Evolutionary conservation across 1,140 invertebrate genomes (phyloP).

Genomic region (Cherax quadricarinatus): DNA sequence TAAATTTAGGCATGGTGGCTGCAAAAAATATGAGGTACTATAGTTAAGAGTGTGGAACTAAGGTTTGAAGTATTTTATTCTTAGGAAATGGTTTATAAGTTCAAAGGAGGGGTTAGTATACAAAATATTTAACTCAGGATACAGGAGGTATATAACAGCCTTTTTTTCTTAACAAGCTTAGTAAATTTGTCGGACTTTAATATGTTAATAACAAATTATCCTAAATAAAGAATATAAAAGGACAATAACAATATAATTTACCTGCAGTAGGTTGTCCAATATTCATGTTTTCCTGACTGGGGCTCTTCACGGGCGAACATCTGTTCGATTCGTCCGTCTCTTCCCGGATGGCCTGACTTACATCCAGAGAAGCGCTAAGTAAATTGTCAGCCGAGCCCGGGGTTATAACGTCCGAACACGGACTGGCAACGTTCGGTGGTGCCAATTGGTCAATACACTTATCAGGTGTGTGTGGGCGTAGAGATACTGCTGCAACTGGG

Average conservation of each 20-base stretch:
- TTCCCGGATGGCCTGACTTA: conserved; percentile 56
- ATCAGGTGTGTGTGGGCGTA: neutral
- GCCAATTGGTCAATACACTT: conserved; percentile 22
- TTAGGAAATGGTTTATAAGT: too few species aligned
- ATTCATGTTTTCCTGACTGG: neutral
- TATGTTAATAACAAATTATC: neutral
- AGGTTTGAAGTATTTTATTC: too few species aligned
- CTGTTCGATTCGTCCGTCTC: conserved; percentile 55
- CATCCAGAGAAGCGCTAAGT: conserved; percentile 21
- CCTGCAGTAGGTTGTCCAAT: neutral
- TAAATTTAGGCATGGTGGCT: too few species aligned
- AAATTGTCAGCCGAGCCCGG: conserved; percentile 60
- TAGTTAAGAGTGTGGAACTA: too few species aligned
- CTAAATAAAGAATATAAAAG: too few species aligned
- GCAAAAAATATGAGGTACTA: too few species aligned
- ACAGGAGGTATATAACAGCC: too few species aligned
- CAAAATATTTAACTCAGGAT: too few species aligned
- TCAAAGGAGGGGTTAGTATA: too few species aligned
- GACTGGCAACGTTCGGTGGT: conserved; percentile 1
- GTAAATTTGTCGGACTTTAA: neutral
- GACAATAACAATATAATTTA: neutral
- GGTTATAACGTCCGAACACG: conserved; percentile 44
- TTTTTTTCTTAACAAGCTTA: too few species aligned
- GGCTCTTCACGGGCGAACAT: conserved; percentile 43
- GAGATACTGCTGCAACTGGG: neutral